A percentile compares a stretch with the other conserved stretches of the same genome.
phyloP scores from a whole-genome alignment of 2,113 vertebrate genomes.

The Hyla sarda region DNA sequence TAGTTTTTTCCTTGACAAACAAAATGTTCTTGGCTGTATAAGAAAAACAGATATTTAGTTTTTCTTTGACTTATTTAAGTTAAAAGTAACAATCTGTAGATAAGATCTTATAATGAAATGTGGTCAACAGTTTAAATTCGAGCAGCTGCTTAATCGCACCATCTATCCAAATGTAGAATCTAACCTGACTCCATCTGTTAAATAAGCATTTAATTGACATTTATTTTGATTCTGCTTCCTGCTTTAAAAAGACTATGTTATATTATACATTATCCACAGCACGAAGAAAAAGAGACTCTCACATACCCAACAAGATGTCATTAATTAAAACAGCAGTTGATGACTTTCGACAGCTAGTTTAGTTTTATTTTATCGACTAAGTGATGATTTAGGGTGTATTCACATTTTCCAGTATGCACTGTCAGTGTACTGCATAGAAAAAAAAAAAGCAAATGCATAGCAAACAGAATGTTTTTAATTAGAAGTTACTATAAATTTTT shows the following conservation, averaged over 20 bases:
- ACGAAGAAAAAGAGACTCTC: not conserved
- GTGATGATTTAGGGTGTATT: too few species aligned
- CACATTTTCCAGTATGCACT: too few species aligned
- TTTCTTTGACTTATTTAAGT: not conserved
- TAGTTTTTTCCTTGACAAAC: not conserved
- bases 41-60: not conserved
- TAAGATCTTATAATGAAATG: constrained; percentile 6
- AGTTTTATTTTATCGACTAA: not conserved
- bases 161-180: constrained; percentile 22
- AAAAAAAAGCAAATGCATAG: too few species aligned
- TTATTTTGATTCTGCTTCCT: not conserved
- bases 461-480: too few species aligned
- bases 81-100: not conserved
- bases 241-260: not conserved
- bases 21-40: not conserved
- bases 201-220: not conserved
- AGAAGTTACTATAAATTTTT: too few species aligned
- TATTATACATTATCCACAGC: not conserved
- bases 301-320: not conserved
- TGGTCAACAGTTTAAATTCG: constrained; percentile 15
- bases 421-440: too few species aligned
- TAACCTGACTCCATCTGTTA: not conserved
- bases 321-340: not conserved
- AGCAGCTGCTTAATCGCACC: constrained; percentile 48
- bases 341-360: not conserved